Percentiles rank a stretch among this genome's conserved stretches.
phyloP scores from a whole-genome alignment of 1,140 invertebrate genomes.

The Dolichoris vasculosae region DNA sequence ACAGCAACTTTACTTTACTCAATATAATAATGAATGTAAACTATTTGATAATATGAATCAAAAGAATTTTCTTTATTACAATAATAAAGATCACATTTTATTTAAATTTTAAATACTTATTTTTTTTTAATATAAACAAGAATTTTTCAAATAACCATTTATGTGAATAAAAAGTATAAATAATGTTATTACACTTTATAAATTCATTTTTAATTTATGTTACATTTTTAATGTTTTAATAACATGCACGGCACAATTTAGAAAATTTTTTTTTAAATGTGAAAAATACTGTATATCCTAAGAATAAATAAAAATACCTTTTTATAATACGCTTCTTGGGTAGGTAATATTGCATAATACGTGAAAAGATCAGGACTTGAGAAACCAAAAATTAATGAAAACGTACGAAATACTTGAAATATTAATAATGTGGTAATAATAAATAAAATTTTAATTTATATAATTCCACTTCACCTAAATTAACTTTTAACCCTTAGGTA shows the following conservation, averaged over 20 bases:
- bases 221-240: not conserved
- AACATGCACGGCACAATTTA: conserved; percentile 7
- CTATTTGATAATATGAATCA: conserved; percentile 18
- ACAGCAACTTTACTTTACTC: conserved; percentile 37
- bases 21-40: conserved; percentile 42
- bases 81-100: conserved; percentile 1
- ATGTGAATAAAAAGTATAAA: not conserved
- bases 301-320: conserved; percentile 60
- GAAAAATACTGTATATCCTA: conserved; percentile 28
- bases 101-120: not conserved
- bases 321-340: conserved; percentile 63
- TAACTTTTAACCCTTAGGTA: conserved; percentile 10
- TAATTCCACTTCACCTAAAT: conserved; percentile 43
- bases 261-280: not conserved
- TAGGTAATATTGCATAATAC: conserved; percentile 64
- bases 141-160: not conserved
- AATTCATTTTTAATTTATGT: not conserved
- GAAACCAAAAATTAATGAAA: conserved; percentile 29
- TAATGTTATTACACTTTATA: not conserved
- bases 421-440: not conserved
- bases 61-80: not conserved
- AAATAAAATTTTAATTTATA: conserved; percentile 43
- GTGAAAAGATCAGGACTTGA: not conserved
- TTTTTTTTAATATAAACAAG: not conserved
- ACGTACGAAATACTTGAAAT: conserved; percentile 33